These are phyloP conservation scores for Tetragnatha montana DNA, from an alignment of 2,888 invertebrate species.

Conservation along the genomic window DNA sequence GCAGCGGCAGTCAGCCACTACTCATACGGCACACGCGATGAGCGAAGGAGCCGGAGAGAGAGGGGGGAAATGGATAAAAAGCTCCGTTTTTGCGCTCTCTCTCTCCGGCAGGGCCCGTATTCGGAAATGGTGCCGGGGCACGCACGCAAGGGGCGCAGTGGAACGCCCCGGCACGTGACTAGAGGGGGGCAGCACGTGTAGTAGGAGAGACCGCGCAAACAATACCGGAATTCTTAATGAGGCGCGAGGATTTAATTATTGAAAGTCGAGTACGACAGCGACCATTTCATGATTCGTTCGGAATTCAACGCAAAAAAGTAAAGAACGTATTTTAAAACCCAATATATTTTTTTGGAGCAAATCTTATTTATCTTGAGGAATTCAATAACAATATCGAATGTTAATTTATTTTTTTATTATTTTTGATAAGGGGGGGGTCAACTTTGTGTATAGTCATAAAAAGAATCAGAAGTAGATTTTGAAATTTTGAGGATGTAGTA, in stretches of 20 bases:
- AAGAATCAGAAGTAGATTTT: too few relatives aligned
- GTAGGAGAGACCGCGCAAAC: not conserved
- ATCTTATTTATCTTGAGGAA: too few relatives aligned
- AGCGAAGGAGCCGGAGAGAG: not conserved
- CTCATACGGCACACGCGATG: constrained; percentile 48
- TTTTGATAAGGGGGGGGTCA: too few relatives aligned
- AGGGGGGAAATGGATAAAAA: constrained; percentile 9
- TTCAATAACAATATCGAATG: too few relatives aligned
- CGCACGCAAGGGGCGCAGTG: constrained; percentile 33
- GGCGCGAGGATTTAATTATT: not conserved
- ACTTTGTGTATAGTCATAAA: too few relatives aligned
- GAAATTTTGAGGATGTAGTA: too few relatives aligned
- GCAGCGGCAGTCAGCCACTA: constrained; percentile 56
- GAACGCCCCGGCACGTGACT: not conserved
- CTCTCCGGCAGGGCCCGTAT: constrained; percentile 21
- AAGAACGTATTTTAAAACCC: too few relatives aligned
- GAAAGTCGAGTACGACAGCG: too few relatives aligned
- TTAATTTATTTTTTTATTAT: too few relatives aligned
- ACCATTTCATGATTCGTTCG: too few relatives aligned
- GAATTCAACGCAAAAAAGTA: too few relatives aligned
- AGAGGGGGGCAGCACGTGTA: not conserved
- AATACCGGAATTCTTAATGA: not conserved
- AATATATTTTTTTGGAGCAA: too few relatives aligned
- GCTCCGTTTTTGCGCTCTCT: not conserved
- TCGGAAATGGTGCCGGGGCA: constrained; percentile 64